Evolutionary conservation across 35 echinoderm and acorn worm species (phyloP).

Genomic region (Holothuria glaberrima): DNA sequence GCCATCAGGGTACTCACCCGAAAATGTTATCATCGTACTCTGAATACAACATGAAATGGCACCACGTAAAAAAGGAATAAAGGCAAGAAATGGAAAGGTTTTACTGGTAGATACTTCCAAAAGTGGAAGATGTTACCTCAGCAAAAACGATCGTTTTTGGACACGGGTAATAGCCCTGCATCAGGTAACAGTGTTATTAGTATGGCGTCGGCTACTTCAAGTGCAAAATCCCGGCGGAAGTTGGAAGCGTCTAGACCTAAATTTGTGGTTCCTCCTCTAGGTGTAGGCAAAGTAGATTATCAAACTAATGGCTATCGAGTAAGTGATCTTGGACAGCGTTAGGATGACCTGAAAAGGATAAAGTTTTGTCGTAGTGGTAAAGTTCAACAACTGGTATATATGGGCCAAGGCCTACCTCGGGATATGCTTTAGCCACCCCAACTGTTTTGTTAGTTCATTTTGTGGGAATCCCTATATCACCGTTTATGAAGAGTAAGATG

Average conservation of each 20-base stretch:
- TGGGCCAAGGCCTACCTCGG: background rate
- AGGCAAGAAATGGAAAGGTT: background rate
- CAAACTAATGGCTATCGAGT: background rate
- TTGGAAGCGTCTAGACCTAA: background rate
- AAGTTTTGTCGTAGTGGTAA: background rate
- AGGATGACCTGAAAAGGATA: background rate
- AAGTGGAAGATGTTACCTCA: background rate
- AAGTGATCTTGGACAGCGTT: background rate
- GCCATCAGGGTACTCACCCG: background rate
- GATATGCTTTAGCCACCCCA: background rate
- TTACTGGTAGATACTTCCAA: background rate
- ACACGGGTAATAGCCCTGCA: background rate
- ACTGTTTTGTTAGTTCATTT: background rate
- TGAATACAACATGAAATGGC: background rate
- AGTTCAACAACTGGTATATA: background rate
- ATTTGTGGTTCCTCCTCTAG: slow-evolving; percentile 11
- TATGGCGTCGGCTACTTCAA: background rate
- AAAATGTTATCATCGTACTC: background rate
- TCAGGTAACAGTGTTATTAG: background rate
- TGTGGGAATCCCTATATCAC: background rate
- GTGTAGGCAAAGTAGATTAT: background rate
- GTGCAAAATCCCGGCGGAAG: background rate
- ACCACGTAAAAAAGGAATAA: slow-evolving; percentile 7
- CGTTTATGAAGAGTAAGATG: background rate
- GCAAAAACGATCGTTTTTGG: background rate